phyloP scores from a whole-genome alignment of 2,113 vertebrate species.

The Rhinoptilus africanus region DNA sequence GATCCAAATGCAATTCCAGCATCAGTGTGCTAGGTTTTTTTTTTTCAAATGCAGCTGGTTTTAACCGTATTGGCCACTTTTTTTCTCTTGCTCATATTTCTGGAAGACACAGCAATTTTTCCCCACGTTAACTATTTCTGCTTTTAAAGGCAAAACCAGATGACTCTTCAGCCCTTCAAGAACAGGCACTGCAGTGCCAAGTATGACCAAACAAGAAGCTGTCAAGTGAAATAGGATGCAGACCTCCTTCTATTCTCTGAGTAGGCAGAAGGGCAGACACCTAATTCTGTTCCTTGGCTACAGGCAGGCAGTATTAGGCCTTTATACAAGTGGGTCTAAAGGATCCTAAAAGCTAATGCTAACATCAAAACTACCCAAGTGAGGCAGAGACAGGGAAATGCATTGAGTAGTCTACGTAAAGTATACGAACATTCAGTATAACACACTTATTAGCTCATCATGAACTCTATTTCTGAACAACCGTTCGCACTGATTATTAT shows the following conservation, averaged over 20 bases:
- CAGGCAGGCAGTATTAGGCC: background rate
- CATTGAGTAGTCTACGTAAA: accelerated
- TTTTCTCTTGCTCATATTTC: background rate
- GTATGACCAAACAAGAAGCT: background rate
- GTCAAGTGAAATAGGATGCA: background rate
- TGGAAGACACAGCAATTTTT: background rate
- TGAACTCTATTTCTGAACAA: background rate
- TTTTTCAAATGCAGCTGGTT: background rate
- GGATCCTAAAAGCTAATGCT: background rate
- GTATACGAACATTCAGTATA: background rate
- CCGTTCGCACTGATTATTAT: background rate
- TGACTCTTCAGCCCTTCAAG: background rate
- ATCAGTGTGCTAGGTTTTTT: background rate
- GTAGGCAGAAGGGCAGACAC: background rate
- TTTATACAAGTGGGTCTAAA: background rate
- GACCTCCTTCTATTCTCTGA: background rate
- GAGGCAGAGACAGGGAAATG: background rate
- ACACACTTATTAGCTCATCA: background rate
- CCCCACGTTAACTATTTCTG: background rate
- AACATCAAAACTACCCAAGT: background rate
- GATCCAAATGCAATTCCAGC: background rate
- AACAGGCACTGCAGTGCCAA: background rate
- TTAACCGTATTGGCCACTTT: background rate
- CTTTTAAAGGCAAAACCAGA: background rate
- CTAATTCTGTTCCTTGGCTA: background rate